These are phyloP conservation scores for Xestia xanthographa DNA, from an alignment of 2,888 invertebrate genomes.

Conservation along the genomic window DNA sequence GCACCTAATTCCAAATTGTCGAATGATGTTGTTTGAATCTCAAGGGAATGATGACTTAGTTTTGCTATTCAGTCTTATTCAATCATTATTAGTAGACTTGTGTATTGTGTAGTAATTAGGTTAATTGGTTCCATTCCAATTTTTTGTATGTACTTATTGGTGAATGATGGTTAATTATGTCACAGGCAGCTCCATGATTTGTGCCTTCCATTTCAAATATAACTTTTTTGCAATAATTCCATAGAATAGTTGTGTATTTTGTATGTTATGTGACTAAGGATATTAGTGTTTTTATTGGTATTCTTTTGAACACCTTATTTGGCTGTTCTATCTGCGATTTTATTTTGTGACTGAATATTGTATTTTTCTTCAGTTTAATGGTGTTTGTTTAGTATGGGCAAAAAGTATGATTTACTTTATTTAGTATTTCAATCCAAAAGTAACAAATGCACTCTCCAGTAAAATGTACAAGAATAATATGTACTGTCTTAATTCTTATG, in stretches of 20 bases:
- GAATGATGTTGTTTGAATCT: constrained; percentile 24
- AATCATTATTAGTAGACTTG: constrained; percentile 2
- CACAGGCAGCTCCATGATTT: constrained; percentile 10
- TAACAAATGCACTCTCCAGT: constrained; percentile 9
- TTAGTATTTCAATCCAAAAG: constrained; percentile 24
- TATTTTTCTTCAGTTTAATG: constrained; percentile 17
- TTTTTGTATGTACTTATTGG: constrained; percentile 42
- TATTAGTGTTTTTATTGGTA: background rate
- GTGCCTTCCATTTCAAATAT: constrained; percentile 13
- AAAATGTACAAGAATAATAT: constrained; percentile 18
- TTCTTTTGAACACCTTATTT: constrained; percentile 3
- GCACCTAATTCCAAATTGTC: constrained; percentile 18
- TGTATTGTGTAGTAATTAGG: constrained; percentile 22
- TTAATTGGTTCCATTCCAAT: constrained; percentile 13
- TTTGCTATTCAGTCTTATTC: background rate
- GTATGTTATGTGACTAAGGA: background rate
- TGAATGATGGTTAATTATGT: background rate
- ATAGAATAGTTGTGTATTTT: constrained; percentile 4
- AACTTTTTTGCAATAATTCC: background rate
- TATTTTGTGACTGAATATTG: constrained; percentile 35
- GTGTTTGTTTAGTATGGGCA: constrained; percentile 3
- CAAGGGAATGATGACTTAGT: background rate
- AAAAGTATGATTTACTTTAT: constrained; percentile 39
- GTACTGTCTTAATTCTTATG: constrained; percentile 27
- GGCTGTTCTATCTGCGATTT: constrained; percentile 10